phyloP scores from a whole-genome alignment of 1,140 invertebrate genomes.

The Epicauta chinensis region DNA sequence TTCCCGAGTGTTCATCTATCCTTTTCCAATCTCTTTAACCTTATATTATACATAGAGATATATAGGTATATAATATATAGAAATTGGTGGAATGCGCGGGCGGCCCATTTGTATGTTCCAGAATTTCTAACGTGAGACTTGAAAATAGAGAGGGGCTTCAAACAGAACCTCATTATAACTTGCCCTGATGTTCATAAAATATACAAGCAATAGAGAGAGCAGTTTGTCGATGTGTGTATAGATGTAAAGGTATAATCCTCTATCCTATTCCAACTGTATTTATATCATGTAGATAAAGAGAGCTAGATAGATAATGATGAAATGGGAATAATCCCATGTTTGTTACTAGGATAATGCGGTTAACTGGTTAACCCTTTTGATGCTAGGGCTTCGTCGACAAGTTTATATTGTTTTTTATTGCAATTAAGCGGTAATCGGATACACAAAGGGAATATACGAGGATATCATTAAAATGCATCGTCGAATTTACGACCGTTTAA shows the following conservation, averaged over 20 bases:
- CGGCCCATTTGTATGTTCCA: conserved; percentile 28
- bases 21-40: too few relatives aligned
- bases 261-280: too few relatives aligned
- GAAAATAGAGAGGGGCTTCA: conserved; percentile 27
- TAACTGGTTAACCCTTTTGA: conserved; percentile 30
- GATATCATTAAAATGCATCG: conserved; percentile 22
- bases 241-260: too few relatives aligned
- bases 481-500: conserved; percentile 25
- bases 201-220: conserved; percentile 16
- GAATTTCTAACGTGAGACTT: too few relatives aligned
- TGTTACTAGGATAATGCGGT: conserved; percentile 33
- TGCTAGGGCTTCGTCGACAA: not conserved
- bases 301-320: not conserved
- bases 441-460: conserved; percentile 31
- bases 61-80: too few relatives aligned
- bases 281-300: conserved; percentile 13
- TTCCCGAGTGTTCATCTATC: conserved; percentile 5
- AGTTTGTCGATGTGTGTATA: too few relatives aligned
- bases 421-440: conserved; percentile 33
- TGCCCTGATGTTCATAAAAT: conserved; percentile 40
- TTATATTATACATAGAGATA: too few relatives aligned
- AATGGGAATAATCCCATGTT: conserved; percentile 31
- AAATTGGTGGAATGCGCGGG: conserved; percentile 10
- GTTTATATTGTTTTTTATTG: conserved; percentile 32
- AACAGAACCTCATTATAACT: conserved; percentile 39